Conservation (phyloP, 2,888 invertebrate species). For the Epinotia bilunana region DNA sequence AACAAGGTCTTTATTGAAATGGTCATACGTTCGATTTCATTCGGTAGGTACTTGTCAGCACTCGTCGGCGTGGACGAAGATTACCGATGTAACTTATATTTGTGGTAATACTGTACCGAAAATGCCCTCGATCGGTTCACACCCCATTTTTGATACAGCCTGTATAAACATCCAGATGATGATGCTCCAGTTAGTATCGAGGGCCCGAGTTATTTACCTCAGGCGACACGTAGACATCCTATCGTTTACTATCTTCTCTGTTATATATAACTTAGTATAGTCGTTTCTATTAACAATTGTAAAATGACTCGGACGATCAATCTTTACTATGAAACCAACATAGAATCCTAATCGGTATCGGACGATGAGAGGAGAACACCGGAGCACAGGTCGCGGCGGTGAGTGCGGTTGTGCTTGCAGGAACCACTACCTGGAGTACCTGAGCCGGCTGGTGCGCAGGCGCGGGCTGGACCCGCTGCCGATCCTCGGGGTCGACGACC, state of each 20-base stretch:
- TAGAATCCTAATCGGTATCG: background rate
- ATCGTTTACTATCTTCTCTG: background rate
- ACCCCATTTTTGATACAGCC: no score
- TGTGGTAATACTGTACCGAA: no score
- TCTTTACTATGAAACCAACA: no score
- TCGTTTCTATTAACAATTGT: conserved; percentile 13
- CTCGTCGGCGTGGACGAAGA: no score
- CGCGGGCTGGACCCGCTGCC: conserved; percentile 90
- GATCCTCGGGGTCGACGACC: conserved; percentile 90
- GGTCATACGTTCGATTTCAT: no score
- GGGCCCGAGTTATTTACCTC: no score
- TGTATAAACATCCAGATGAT: no score
- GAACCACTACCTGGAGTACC: conserved; percentile 95
- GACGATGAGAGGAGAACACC: background rate
- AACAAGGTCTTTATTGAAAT: no score
- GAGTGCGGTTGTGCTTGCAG: conserved; percentile 78
- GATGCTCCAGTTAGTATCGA: no score
- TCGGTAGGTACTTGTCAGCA: no score
- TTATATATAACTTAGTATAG: conserved; percentile 8
- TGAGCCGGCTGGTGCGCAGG: conserved; percentile 90
- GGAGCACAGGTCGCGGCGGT: conserved; percentile 14
- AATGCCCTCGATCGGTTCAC: no score
- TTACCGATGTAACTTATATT: no score
- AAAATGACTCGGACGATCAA: background rate
- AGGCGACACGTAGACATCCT: conserved; percentile 6